Percentiles rank a stretch among this genome's conserved stretches.
Evolutionary conservation across 2,797 vertebrate species (phyloP).

Genomic region (Labeo calbasu): DNA sequence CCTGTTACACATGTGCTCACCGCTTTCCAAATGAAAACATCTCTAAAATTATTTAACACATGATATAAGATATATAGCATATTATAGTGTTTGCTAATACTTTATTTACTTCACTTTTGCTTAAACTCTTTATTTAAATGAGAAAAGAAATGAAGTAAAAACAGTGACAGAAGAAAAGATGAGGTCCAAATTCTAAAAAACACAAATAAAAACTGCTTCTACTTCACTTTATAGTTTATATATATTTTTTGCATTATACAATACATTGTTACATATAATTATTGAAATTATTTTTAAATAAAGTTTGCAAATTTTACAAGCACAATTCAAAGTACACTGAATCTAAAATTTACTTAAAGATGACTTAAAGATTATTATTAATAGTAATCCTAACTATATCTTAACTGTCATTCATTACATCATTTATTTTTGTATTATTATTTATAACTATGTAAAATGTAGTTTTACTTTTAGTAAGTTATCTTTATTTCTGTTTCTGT

Average conservation of each 20-base stretch:
- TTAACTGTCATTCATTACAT: neutral
- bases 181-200: neutral
- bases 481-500: neutral
- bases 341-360: neutral
- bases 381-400: neutral
- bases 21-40: neutral
- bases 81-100: neutral
- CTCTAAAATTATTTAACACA: neutral
- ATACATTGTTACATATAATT: too few species aligned
- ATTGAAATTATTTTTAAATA: too few species aligned
- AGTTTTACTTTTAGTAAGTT: neutral
- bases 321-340: too few species aligned
- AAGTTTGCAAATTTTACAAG: too few species aligned
- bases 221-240: neutral
- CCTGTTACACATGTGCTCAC: neutral
- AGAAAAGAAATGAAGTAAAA: neutral
- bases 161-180: neutral
- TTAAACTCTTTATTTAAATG: neutral
- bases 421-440: neutral
- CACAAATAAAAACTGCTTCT: neutral
- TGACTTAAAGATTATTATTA: neutral
- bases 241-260: too few species aligned
- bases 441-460: neutral
- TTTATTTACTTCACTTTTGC: neutral
- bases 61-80: neutral